phyloP scores from a whole-genome alignment of 2,888 invertebrate species.

The Drosophila birchii region DNA sequence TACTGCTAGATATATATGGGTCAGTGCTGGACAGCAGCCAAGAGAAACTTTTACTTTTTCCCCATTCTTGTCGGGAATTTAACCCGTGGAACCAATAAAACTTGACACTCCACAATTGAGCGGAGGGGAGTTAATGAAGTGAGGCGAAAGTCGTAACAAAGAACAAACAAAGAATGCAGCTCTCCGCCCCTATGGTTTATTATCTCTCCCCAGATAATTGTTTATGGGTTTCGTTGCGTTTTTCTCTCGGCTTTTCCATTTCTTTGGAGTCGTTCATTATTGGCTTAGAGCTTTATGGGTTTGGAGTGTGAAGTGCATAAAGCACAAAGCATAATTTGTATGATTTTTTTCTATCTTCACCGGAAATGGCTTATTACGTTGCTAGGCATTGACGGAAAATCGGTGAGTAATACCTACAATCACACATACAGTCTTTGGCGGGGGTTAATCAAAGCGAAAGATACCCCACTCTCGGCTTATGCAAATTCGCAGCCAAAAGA shows the following conservation, averaged over 20 bases:
- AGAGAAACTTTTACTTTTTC: constrained; percentile 65
- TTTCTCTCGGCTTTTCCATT: constrained; percentile 35
- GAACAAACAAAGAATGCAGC: constrained; percentile 69
- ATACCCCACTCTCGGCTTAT: constrained; percentile 26
- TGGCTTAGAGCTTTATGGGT: constrained; percentile 41
- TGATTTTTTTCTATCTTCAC: constrained; percentile 46
- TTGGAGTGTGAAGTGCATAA: constrained; percentile 59
- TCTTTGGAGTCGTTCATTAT: constrained; percentile 52
- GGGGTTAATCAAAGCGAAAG: constrained; percentile 25
- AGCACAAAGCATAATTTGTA: constrained; percentile 52
- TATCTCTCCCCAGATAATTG: constrained; percentile 52
- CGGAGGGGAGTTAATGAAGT: constrained; percentile 50
- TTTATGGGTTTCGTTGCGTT: constrained; percentile 58
- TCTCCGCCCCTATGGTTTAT: constrained; percentile 10
- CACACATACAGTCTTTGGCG: constrained; percentile 5
- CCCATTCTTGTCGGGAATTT: constrained; percentile 42
- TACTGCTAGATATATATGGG: constrained; percentile 51
- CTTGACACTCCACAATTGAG: constrained; percentile 70
- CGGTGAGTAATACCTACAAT: constrained; percentile 22
- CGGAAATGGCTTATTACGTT: constrained; percentile 45
- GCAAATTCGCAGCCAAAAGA: constrained; percentile 31
- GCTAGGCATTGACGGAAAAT: constrained; percentile 22
- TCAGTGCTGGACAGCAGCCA: constrained; percentile 67
- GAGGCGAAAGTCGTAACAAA: constrained; percentile 70
- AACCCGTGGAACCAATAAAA: constrained; percentile 71